These are phyloP conservation scores for Hestina assimilis DNA, from an alignment of 1,140 invertebrate species.

Conservation along the genomic window DNA sequence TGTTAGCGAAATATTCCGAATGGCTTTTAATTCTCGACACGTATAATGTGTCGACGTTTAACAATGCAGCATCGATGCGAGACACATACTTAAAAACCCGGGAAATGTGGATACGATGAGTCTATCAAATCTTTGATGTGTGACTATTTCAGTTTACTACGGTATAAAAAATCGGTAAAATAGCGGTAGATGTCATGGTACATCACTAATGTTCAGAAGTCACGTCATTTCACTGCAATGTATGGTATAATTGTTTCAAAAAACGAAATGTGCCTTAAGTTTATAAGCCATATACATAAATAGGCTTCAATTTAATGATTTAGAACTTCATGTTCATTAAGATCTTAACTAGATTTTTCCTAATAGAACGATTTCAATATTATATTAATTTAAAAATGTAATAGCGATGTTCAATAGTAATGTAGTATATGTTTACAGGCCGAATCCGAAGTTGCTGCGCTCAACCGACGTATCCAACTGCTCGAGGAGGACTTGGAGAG, in stretches of 20 bases:
- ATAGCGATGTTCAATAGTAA: not conserved
- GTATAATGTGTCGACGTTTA: constrained; percentile 49
- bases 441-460: constrained; percentile 98
- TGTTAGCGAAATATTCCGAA: constrained; percentile 48
- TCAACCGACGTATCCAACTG: constrained; percentile 98
- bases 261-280: not conserved
- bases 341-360: too few relatives aligned
- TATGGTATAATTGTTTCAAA: too few relatives aligned
- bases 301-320: too few relatives aligned
- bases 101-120: constrained; percentile 3
- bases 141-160: constrained; percentile 18
- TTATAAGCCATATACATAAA: not conserved
- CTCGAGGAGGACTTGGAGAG: constrained; percentile 99
- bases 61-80: constrained; percentile 37
- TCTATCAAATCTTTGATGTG: constrained; percentile 3
- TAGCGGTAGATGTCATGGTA: constrained; percentile 23
- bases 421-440: constrained; percentile 83
- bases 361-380: too few relatives aligned
- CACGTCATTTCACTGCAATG: constrained; percentile 16
- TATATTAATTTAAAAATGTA: too few relatives aligned
- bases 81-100: constrained; percentile 18
- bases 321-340: too few relatives aligned
- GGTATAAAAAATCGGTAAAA: constrained; percentile 16
- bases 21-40: constrained; percentile 50
- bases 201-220: constrained; percentile 25